These are phyloP conservation scores for Caenorhabditis plicata DNA, from an alignment of 2,888 invertebrate species.

Conservation along the genomic window DNA sequence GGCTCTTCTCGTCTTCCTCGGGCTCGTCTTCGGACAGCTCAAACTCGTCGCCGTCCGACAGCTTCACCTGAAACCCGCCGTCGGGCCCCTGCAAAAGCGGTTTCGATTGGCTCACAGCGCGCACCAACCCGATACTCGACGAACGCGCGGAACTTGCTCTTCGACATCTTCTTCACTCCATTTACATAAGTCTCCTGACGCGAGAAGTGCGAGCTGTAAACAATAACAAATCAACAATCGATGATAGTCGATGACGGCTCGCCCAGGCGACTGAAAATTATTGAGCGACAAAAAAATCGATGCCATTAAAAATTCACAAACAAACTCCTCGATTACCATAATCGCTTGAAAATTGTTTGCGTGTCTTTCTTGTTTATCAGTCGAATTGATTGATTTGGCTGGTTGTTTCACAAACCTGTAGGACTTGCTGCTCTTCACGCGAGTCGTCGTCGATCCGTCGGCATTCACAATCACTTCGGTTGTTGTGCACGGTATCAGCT, in stretches of 20 bases:
- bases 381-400: not conserved
- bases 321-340: too few relatives aligned
- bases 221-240: constrained; percentile 1
- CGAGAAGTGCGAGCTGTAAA: constrained; percentile 59
- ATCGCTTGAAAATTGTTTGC: too few relatives aligned
- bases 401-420: constrained; percentile 31
- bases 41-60: constrained; percentile 56
- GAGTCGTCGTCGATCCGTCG: constrained; percentile 59
- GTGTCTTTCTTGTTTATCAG: too few relatives aligned
- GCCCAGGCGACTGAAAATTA: too few relatives aligned
- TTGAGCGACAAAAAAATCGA: too few relatives aligned
- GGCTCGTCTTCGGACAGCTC: constrained; percentile 62
- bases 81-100: constrained; percentile 44
- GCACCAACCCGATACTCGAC: constrained; percentile 54
- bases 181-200: constrained; percentile 61
- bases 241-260: too few relatives aligned
- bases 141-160: constrained; percentile 59
- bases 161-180: constrained; percentile 54
- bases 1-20: constrained; percentile 57
- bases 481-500: constrained; percentile 34
- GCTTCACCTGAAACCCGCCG: constrained; percentile 61
- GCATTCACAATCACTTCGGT: constrained; percentile 58
- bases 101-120: not conserved
- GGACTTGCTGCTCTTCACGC: constrained; percentile 52
- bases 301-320: too few relatives aligned